Conservation (phyloP, 2,113 vertebrate species). For the Phalacrocorax brasilianus region DNA sequence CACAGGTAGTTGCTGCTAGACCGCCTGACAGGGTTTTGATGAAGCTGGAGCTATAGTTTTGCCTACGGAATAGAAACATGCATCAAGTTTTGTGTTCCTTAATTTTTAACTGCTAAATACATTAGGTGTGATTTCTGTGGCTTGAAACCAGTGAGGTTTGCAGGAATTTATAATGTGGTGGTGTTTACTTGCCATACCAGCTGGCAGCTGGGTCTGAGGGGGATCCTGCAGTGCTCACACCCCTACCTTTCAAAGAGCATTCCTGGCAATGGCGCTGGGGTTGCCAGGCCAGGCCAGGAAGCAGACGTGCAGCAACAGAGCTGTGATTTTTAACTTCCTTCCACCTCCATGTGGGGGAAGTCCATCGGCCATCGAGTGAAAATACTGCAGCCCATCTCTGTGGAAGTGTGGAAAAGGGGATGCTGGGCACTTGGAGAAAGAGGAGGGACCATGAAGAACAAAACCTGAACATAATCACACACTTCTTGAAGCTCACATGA, state of each 20-base stretch:
- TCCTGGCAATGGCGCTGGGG: not conserved
- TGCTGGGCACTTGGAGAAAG: not conserved
- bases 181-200: not conserved
- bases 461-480: not conserved
- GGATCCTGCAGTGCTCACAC: not conserved
- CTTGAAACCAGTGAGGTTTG: not conserved
- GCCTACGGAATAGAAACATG: not conserved
- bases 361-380: not conserved
- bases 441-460: not conserved
- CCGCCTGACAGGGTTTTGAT: not conserved
- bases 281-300: not conserved
- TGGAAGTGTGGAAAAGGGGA: not conserved
- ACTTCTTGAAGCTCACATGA: not conserved
- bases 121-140: not conserved
- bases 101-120: not conserved
- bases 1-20: not conserved
- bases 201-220: conserved; percentile 6
- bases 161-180: not conserved
- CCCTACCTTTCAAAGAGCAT: not conserved
- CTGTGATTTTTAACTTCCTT: not conserved
- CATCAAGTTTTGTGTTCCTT: not conserved
- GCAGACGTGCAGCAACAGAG: not conserved
- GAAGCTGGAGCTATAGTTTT: not conserved
- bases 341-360: not conserved
- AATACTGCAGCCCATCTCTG: not conserved